Base-by-base conservation (phyloP, 2,113 vertebrate species). In the Rhombomys opimus region DNA sequence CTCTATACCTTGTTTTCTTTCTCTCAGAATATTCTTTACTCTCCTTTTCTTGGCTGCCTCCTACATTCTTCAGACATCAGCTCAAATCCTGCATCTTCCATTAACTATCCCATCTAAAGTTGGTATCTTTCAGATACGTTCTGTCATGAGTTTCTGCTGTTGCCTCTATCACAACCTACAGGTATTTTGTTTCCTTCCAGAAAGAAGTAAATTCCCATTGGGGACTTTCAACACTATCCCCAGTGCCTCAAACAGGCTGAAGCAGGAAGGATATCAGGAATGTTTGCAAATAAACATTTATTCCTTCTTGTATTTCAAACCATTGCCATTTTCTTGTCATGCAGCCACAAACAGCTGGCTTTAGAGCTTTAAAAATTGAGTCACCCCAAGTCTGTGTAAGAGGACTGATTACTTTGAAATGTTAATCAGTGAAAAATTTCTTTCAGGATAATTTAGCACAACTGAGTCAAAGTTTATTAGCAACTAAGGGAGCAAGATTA, bases 371-470 rank as follows among this genome's bases (percentile, higher is more conserved):
- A 68, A 84, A 96, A 96, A 87, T 23, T 23, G 46, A 75, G 20
- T 59, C 35, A 65, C 1, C 46, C 38, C 57, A 67, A 94, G 7
- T 90, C 73, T 57, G 65, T 95, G 11, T 77, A 65, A 92, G 30
- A 72, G 38, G 27, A 81, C 13, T 78, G 25, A 57, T 25, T 91
- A 32, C 95, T 93, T 22, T 89, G 38, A 87, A 82, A 86, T 86
- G 65, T 70, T 86, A 87, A 84, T 93, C 27, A 93, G 80, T 93
- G 90, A 89, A 81, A 73, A 68, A 76, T 93, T 88, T 46, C 38
- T 95, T 90, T 87, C 38, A 86, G 65, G 84, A 95, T 85, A 93
- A 87, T 77, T 90, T 59, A 95, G 81, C 52, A 90, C 38, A 95
- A 46, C 38, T 91, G 38, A 84, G 27, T 23, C 67, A 54, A 20